A percentile compares a stretch with the other conserved stretches of the same genome.
Evolutionary conservation across 2,113 vertebrate species (phyloP).

Genomic region (Microcebus tavaratra): DNA sequence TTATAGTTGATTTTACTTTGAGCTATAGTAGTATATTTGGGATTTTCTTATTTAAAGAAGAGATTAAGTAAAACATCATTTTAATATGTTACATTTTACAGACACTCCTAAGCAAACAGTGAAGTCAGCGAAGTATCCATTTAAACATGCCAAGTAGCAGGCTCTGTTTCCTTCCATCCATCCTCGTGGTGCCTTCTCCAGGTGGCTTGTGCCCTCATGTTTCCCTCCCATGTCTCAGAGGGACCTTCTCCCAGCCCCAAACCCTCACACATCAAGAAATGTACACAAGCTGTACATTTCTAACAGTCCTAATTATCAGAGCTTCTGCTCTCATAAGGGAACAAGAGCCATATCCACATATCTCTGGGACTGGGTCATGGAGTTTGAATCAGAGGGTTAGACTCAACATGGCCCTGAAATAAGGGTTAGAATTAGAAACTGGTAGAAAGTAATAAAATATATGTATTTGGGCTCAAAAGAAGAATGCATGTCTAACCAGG

Average conservation of each 20-base stretch:
- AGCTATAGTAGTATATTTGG: not conserved
- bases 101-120: not conserved
- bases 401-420: not conserved
- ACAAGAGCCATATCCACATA: not conserved
- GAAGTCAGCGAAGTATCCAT: not conserved
- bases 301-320: not conserved
- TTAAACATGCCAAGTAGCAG: not conserved
- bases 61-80: not conserved
- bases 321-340: not conserved
- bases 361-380: not conserved
- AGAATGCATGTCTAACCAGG: not conserved
- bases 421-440: not conserved
- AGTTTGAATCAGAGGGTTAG: not conserved
- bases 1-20: not conserved
- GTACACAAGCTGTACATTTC: not conserved
- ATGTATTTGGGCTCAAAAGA: not conserved
- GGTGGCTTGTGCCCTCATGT: rapidly evolving
- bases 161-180: not conserved
- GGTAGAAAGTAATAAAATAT: not conserved
- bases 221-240: not conserved
- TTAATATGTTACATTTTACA: not conserved
- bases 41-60: not conserved
- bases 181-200: not conserved
- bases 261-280: not conserved
- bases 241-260: rapidly evolving